Base-by-base conservation (phyloP, 2,113 vertebrate species). In the Otocyon megalotis region DNA sequence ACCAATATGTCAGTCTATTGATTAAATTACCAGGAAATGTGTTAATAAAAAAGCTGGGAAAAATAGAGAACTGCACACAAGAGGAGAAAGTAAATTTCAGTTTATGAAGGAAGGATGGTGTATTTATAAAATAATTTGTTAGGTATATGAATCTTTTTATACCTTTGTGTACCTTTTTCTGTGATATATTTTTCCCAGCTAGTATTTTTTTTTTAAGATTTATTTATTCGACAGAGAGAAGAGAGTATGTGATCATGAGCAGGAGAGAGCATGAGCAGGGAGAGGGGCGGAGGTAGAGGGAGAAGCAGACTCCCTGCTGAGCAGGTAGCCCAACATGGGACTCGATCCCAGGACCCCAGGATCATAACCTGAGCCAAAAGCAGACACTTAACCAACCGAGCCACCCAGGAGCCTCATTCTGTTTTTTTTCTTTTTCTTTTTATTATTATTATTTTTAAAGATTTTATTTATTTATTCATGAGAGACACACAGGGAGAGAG, bases 121-220 rank as follows among this genome's bases (percentile, higher is more conserved):
- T 53, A 74, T 94, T 93, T 94, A 10, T 90, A 74, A 91, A 92
- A 84, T 81, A 71, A 77, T 74, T 95, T 93, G 77, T 37, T 77
- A 67, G 28, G 15, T 85, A 69, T 63, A 65, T 91, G 58, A 89
- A 84, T 88, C 32, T 81, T 91, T 65, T 88, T 81, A 88, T 88
- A 26, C 37, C 19, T 89, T 96, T 95, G 62, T 76, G 14, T 72
- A 65, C 37, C 48, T 96, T 93, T 85, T 96, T 50, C 28, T 58
- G 24, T 74, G 28, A 96, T 50, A 3, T 26, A 96, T 89, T 96
- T 60, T 96, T 93, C 28, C 58, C 28, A 35, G 32, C 32, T 69
- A 35, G 67, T 28, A 63, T 63, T 63, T 63, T 69, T n/a, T 67
- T 69, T 69, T 69, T 69, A 69, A 35, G 67, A 69, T 35, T 19